Percentiles rank a stretch among this genome's conserved stretches.
These are phyloP conservation scores for Cremastinae sp. DNA, from an alignment of 2,888 invertebrate genomes.

Conservation along the genomic window DNA sequence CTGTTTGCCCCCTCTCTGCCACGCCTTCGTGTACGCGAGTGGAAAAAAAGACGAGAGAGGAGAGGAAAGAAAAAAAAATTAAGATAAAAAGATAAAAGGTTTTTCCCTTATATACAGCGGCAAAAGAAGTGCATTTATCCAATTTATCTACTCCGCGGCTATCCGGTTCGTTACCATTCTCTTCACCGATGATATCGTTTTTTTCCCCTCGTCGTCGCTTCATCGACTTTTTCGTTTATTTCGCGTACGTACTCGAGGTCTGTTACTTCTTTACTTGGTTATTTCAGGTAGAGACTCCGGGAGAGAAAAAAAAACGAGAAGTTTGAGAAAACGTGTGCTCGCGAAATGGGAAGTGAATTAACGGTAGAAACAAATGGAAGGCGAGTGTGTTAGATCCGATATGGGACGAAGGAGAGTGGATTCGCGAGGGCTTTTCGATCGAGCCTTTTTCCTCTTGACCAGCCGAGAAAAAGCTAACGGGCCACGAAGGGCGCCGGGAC, in stretches of 20 bases:
- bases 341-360: conserved; percentile 36
- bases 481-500: conserved; percentile 15
- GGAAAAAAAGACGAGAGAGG: conserved; percentile 1
- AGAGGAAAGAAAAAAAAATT: not conserved
- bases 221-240: conserved; percentile 45
- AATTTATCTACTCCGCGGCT: conserved; percentile 63
- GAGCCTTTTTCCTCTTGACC: conserved; percentile 10
- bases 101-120: conserved; percentile 23
- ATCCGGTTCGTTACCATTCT: conserved; percentile 31
- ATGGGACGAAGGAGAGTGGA: conserved; percentile 15
- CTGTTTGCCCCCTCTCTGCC: conserved; percentile 43
- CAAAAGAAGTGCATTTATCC: conserved; percentile 65
- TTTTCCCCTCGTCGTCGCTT: conserved; percentile 22
- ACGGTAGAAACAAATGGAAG: conserved; percentile 38
- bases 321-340: not conserved
- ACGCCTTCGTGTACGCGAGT: conserved; percentile 31
- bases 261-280: conserved; percentile 32
- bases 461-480: conserved; percentile 37
- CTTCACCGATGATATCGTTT: conserved; percentile 20
- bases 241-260: conserved; percentile 40
- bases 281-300: not conserved
- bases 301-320: conserved; percentile 43
- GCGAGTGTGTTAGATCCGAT: conserved; percentile 1
- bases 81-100: conserved; percentile 39
- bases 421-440: conserved; percentile 25